A percentile compares a stretch with the other conserved stretches of the same genome.
These are phyloP conservation scores for Philonicus albiceps DNA, from an alignment of 2,888 invertebrate genomes.

Conservation along the genomic window DNA sequence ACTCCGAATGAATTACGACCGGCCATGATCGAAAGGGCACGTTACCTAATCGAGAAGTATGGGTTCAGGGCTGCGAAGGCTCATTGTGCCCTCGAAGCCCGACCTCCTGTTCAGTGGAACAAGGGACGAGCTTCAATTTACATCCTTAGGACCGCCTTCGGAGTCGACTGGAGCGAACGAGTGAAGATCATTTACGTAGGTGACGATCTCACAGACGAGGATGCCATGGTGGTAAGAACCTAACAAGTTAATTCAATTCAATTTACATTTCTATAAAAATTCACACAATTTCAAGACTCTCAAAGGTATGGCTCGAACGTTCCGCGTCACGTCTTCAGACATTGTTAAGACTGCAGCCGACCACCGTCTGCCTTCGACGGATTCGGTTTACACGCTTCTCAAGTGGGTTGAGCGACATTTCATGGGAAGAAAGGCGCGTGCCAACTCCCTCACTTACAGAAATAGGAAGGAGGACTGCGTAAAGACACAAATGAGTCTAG, in stretches of 20 bases:
- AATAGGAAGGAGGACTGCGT: conserved; percentile 75
- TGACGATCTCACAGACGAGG: conserved; percentile 88
- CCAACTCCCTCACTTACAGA: conserved; percentile 72
- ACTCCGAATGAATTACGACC: conserved; percentile 75
- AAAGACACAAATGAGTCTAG: conserved; percentile 80
- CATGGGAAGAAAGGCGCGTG: conserved; percentile 78
- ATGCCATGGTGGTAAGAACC: conserved; percentile 80
- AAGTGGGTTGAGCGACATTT: conserved; percentile 90
- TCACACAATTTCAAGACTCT: conserved; percentile 70
- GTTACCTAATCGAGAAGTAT: conserved; percentile 74
- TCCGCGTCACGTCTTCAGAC: conserved; percentile 84
- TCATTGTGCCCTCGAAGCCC: conserved; percentile 88
- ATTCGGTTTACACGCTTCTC: conserved; percentile 87
- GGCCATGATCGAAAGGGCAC: conserved; percentile 75
- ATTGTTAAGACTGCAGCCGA: conserved; percentile 88
- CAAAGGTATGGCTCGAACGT: conserved; percentile 93
- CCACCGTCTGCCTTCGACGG: conserved; percentile 84
- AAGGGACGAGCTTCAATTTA: conserved; percentile 90
- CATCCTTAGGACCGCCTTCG: conserved; percentile 87
- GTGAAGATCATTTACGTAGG: conserved; percentile 90
- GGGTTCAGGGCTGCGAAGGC: conserved; percentile 83
- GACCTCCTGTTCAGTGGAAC: conserved; percentile 91
- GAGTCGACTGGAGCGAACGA: conserved; percentile 90
- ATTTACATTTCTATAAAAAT: neutral
- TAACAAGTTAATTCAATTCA: neutral